Evolutionary conservation across 2,113 vertebrate genomes (phyloP), one percentile per base, ranked within the genome.

Genomic region (Cavia porcellus): DNA sequence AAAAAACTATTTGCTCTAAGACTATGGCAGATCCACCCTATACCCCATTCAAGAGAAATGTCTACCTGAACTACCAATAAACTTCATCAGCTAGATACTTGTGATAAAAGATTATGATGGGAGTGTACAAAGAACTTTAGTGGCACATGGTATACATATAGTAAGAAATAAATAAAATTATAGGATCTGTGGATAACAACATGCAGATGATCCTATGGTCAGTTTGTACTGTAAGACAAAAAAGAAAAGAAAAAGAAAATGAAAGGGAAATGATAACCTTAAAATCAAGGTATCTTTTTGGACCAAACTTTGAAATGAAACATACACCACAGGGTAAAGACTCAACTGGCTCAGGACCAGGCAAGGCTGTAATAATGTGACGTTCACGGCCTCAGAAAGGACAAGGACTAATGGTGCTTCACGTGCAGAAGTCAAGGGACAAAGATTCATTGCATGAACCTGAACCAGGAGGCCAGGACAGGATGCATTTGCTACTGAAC

Each of bases 1-100:
- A 90, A 90, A 30, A 62, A 92, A 77, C 32, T 57, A 90, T 70
- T 38, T 95, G 84, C 24, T 82, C 0, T 72, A 94, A 38, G 87
- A 50, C 55, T 22, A 0, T 55, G 38, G 35, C 47, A 66, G 30
- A 68, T 86, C 62, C 13, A 70, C 45, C 3, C 0, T 64, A 45
- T 64, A 14, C 25, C 2, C 61, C 1, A 52, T 22, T 28, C 25
- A 55, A 77, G 88, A 95, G 32, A 89, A 66, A 5, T 2, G 1
- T 25, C n/a, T 50, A 45, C 20, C 38, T 3, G 11, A 84, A 35
- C 50, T 22, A 25, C 8, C 72, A 59, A 0, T 42, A 42, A 20
- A 15, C 13, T 14, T 70, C 50, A 64, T 45, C 38, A 20, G 64
- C 25, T 3, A 64, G 64, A 47, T 3, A 45, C 8, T 30, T 52